Evolutionary conservation across 1,140 invertebrate species (phyloP).

Genomic region (Papilio polytes): DNA sequence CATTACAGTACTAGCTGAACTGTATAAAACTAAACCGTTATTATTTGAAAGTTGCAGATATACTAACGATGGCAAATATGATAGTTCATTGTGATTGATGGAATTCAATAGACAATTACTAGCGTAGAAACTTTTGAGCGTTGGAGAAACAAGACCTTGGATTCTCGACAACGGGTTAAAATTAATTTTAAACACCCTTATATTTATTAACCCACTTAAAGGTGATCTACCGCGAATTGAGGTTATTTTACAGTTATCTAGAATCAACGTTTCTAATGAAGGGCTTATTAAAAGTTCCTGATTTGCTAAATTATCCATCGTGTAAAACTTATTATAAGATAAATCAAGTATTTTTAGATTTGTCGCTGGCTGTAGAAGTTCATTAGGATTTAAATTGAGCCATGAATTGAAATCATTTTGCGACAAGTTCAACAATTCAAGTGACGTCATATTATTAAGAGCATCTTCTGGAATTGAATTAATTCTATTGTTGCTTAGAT

Average conservation of each 20-base stretch:
- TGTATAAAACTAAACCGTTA: slow-evolving; percentile 77
- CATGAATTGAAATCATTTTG: slow-evolving; percentile 84
- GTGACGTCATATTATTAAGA: slow-evolving; percentile 79
- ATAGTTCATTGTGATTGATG: slow-evolving; percentile 79
- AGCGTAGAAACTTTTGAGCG: slow-evolving; percentile 83
- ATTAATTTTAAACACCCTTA: slow-evolving; percentile 82
- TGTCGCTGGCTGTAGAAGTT: slow-evolving; percentile 70
- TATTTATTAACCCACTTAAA: slow-evolving; percentile 80
- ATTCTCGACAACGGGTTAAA: slow-evolving; percentile 82
- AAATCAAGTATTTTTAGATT: slow-evolving; percentile 82
- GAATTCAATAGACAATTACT: slow-evolving; percentile 83
- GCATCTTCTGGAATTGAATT: slow-evolving; percentile 69
- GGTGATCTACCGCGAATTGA: slow-evolving; percentile 80
- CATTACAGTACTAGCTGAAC: slow-evolving; percentile 68
- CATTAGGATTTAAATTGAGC: slow-evolving; percentile 81
- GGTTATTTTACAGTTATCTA: slow-evolving; percentile 83
- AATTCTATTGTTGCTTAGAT: slow-evolving; percentile 84
- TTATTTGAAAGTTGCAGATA: slow-evolving; percentile 84
- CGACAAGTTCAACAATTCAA: slow-evolving; percentile 83
- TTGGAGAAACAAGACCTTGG: slow-evolving; percentile 79
- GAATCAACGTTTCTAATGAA: slow-evolving; percentile 79
- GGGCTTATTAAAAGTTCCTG: slow-evolving; percentile 81
- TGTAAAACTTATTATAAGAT: slow-evolving; percentile 79
- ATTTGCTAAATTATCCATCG: slow-evolving; percentile 78
- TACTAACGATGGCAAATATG: slow-evolving; percentile 79